Evolutionary conservation across 2,888 invertebrate species (phyloP).

Genomic region (Rugalucina vietnamica): DNA sequence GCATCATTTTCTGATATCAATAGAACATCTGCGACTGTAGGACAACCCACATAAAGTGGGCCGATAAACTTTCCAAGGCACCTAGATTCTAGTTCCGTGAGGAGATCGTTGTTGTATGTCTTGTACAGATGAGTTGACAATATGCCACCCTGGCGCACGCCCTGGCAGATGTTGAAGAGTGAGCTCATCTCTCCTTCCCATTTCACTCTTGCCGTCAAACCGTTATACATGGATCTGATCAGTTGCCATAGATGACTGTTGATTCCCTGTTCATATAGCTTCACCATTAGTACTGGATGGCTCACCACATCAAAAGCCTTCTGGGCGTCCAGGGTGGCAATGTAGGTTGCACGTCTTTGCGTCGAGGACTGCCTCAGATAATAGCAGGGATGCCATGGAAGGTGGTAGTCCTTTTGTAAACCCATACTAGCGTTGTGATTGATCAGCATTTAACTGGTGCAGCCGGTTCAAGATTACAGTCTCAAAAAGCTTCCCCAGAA

Average conservation of each 20-base stretch:
- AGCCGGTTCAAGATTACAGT: not conserved
- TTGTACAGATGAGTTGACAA: no score
- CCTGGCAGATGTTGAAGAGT: not conserved
- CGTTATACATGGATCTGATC: not conserved
- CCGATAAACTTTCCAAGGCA: not conserved
- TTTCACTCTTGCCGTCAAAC: not conserved
- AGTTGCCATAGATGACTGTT: not conserved
- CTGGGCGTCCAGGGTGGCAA: conserved; percentile 17
- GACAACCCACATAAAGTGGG: not conserved
- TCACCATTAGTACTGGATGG: not conserved
- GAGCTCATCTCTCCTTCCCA: not conserved
- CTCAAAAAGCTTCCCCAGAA: not conserved
- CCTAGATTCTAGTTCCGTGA: not conserved
- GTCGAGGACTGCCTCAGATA: not conserved
- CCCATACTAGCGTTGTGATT: conserved; percentile 8
- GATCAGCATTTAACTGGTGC: not conserved
- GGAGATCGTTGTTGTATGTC: not conserved
- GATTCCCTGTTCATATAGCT: not conserved
- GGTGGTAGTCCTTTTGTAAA: conserved; percentile 21
- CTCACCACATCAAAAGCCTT: conserved; percentile 28
- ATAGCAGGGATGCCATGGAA: conserved; percentile 15
- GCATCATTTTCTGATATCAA: not conserved
- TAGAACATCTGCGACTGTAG: not conserved
- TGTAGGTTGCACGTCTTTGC: not conserved
- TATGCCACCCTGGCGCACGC: not conserved